Evolutionary conservation across 30 jellyfish, hydroid and myxozoan genomes (phyloP).

Genomic region (Pseudorhiza aurosa): DNA sequence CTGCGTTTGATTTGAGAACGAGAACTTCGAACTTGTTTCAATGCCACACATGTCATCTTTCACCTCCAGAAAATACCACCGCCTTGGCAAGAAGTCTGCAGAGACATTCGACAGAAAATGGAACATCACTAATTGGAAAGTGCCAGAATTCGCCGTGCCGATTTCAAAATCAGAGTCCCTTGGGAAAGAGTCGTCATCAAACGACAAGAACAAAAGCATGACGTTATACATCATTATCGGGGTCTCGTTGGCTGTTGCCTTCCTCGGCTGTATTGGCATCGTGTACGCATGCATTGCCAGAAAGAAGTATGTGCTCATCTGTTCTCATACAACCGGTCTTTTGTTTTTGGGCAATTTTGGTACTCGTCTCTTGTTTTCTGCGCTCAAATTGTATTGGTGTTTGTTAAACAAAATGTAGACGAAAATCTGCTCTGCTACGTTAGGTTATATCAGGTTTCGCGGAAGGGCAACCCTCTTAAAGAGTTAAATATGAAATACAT

Average conservation of each 20-base stretch:
- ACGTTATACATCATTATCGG: constrained; percentile 56
- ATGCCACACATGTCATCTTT: not conserved
- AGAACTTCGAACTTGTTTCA: no score
- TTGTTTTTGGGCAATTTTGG: no score
- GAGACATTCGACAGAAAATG: constrained; percentile 45
- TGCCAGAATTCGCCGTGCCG: constrained; percentile 53
- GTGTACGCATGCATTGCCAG: constrained; percentile 53
- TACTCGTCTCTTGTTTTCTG: no score
- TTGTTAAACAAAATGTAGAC: no score
- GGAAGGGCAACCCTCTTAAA: no score
- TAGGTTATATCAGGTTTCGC: no score
- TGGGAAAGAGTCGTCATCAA: not conserved
- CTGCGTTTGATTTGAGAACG: no score
- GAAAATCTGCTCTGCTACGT: no score
- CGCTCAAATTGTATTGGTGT: no score
- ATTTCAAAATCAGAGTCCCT: not conserved
- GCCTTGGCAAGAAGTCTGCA: constrained; percentile 25
- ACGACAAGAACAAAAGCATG: constrained; percentile 15
- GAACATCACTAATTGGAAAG: constrained; percentile 66
- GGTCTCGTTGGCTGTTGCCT: constrained; percentile 49
- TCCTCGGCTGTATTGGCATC: constrained; percentile 56
- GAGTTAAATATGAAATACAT: no score
- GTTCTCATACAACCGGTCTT: no score
- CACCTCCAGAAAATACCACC: constrained; percentile 8
- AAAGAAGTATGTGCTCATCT: constrained; percentile 51